A percentile compares a stretch with the other conserved stretches of the same genome.
phyloP scores from a whole-genome alignment of 2,888 invertebrate genomes.

The Megalurothrips usitatus region DNA sequence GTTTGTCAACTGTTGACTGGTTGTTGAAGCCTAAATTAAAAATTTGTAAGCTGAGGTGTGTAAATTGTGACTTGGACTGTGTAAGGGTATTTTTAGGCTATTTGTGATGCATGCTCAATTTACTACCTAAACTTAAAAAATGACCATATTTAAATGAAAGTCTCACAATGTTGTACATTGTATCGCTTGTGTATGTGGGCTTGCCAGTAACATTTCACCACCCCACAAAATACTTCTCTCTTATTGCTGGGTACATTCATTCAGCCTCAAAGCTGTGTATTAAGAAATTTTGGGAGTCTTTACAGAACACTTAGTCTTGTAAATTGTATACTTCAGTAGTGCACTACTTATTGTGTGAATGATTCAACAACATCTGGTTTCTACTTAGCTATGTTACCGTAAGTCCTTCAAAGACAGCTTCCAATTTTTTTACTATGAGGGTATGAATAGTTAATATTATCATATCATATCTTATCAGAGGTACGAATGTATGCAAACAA shows the following conservation, averaged over 20 bases:
- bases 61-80: background rate
- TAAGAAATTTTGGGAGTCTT: background rate
- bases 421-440: background rate
- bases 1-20: background rate
- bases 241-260: background rate
- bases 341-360: background rate
- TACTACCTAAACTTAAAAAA: background rate
- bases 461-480: background rate
- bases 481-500: background rate
- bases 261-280: background rate
- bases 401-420: background rate
- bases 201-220: too few relatives aligned
- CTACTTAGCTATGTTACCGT: background rate
- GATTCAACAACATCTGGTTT: background rate
- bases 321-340: background rate
- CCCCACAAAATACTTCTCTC: too few relatives aligned
- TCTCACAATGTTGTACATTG: background rate
- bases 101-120: constrained; percentile 7
- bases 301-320: too few relatives aligned
- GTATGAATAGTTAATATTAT: background rate
- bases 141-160: background rate
- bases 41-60: background rate
- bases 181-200: background rate
- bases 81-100: background rate
- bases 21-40: background rate